phyloP scores from a whole-genome alignment of 2,888 invertebrate species.

The Tachina grossa region DNA sequence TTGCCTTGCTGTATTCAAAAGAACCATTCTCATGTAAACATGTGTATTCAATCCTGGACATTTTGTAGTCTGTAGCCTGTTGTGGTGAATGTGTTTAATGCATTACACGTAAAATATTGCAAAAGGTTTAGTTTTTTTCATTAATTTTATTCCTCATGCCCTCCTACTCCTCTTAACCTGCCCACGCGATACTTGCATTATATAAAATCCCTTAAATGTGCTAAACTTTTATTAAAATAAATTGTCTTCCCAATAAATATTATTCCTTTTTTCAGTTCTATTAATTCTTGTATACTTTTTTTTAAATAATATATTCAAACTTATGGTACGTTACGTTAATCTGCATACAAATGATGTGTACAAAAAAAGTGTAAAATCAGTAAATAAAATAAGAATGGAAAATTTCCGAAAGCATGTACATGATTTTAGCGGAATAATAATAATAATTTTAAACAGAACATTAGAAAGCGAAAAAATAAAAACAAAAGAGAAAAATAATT shows the following conservation, averaged over 20 bases:
- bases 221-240: no score
- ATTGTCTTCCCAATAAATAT: not conserved
- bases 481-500: constrained; percentile 6
- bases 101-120: no score
- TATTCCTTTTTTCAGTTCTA: not conserved
- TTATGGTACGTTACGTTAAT: constrained; percentile 25
- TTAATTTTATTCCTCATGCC: no score
- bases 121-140: no score
- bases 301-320: constrained; percentile 19
- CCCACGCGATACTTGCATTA: no score
- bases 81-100: no score
- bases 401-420: constrained; percentile 15
- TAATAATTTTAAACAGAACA: constrained; percentile 48
- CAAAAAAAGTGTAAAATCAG: not conserved
- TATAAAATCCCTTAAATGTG: no score
- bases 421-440: constrained; percentile 61
- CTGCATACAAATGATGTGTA: constrained; percentile 48
- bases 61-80: no score
- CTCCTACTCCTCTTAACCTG: no score
- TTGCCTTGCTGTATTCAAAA: no score
- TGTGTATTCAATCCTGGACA: no score
- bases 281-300: not conserved
- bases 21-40: no score
- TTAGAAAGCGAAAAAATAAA: constrained; percentile 6
- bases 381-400: not conserved